These are phyloP conservation scores for Phoebastria nigripes DNA, from an alignment of 2,797 vertebrate species.

Conservation along the genomic window DNA sequence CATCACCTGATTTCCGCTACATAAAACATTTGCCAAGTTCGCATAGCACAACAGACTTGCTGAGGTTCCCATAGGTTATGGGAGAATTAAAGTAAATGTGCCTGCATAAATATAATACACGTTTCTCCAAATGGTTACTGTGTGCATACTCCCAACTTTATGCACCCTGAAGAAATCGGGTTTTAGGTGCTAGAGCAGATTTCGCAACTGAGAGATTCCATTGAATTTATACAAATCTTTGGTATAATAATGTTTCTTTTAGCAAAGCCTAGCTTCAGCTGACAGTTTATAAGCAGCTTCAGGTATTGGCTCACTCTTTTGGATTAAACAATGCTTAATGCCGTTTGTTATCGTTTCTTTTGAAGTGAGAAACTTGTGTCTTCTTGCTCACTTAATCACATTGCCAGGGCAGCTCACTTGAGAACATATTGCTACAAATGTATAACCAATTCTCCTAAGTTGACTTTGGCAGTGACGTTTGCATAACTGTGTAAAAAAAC, in stretches of 20 bases:
- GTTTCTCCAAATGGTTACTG: neutral
- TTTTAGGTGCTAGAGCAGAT: neutral
- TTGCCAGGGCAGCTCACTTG: neutral
- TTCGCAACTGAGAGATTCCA: neutral
- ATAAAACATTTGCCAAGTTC: neutral
- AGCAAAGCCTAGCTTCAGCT: neutral
- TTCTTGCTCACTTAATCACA: neutral
- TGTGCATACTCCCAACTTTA: neutral
- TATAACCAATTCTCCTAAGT: neutral
- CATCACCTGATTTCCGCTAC: neutral
- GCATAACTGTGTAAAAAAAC: neutral
- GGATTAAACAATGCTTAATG: neutral
- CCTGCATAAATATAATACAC: accelerated
- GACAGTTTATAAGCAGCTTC: neutral
- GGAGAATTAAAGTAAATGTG: neutral
- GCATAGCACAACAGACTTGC: accelerated
- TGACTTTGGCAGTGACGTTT: neutral
- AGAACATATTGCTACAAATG: neutral
- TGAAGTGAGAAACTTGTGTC: neutral
- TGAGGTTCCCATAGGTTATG: neutral
- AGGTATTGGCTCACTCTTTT: neutral
- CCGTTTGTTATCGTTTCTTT: neutral
- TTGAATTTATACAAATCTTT: neutral
- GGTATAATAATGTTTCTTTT: neutral
- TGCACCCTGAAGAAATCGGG: neutral